Base-by-base conservation (phyloP, 2,113 vertebrate genomes). In the Riparia riparia region DNA sequence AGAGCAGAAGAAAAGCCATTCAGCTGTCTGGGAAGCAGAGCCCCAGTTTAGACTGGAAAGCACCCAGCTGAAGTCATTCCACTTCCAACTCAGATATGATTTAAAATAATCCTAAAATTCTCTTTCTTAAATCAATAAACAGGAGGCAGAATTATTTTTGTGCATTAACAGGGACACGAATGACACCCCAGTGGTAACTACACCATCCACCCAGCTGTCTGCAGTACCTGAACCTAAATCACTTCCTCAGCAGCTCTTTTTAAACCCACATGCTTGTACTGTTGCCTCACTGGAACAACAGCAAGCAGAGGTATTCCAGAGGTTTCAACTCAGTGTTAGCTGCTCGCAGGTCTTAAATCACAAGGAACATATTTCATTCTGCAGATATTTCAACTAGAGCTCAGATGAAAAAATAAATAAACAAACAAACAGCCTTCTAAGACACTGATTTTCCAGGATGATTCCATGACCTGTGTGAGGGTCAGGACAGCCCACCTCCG, bases 401-500 rank as follows among this genome's bases (percentile, higher is more conserved):
- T 47, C 54, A 19, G 24, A 18, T 39, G 5, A 16, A 58, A 39
- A 25, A 49, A 39, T 15, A 17, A 87, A 57, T 13, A 12, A 47
- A 68, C 4, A 64, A 50, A 60, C 6, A 9, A 16, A 44, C 47
- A 63, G 90, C 31, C 29, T 88, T 71, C 21, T 17, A 53, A 42
- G 45, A 25, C 3, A 41, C 18, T 32, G 28, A 2, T 50, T 69
- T 71, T 56, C 50, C n/a, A 44, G 51, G 32, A 5, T 28, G 54
- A 32, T 13, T 20, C 9, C 19, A 17, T 18, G 5, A 17, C 17
- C 58, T 58, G 26, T 45, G 39, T 12, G 7, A 21, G 80, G 80
- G 61, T 76, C 72, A 77, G 61, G 86, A 82, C 82, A 95, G 39
- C 91, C 14, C 69, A 99, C 99, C 99, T 99, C 99, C 99, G 4